These are phyloP conservation scores for Formica exsecta DNA, from an alignment of 1,140 invertebrate genomes.

Conservation along the genomic window DNA sequence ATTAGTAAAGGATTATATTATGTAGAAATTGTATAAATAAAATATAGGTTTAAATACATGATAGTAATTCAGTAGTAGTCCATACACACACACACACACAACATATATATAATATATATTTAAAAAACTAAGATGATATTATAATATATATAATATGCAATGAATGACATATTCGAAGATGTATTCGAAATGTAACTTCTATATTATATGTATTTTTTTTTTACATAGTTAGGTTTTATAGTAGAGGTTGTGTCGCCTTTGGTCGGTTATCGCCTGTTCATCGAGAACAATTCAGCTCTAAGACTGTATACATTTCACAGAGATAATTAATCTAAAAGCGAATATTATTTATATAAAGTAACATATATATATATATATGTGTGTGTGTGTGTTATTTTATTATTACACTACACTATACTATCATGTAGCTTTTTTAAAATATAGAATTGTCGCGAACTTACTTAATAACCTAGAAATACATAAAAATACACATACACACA, in stretches of 20 bases:
- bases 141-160: conserved; percentile 15
- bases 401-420: conserved; percentile 4
- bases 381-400: conserved; percentile 8
- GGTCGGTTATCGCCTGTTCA: conserved; percentile 50
- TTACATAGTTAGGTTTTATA: background rate
- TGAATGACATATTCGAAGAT: background rate
- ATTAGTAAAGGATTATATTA: conserved; percentile 31
- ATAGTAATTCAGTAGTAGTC: background rate
- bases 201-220: conserved; percentile 2
- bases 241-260: conserved; percentile 60
- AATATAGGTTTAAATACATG: background rate
- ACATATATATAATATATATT: background rate
- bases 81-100: too few relatives aligned
- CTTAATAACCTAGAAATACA: background rate
- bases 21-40: conserved; percentile 39
- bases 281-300: conserved; percentile 30
- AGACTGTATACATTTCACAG: background rate
- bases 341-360: conserved; percentile 24
- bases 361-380: background rate
- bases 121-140: background rate
- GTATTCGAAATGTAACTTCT: conserved; percentile 1
- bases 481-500: background rate
- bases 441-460: conserved; percentile 28
- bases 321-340: conserved; percentile 11
- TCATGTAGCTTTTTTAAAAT: background rate